Percentiles rank a stretch among this genome's conserved stretches.
Conservation (phyloP, 2,888 invertebrate genomes). For the Hanleya hanleyi region DNA sequence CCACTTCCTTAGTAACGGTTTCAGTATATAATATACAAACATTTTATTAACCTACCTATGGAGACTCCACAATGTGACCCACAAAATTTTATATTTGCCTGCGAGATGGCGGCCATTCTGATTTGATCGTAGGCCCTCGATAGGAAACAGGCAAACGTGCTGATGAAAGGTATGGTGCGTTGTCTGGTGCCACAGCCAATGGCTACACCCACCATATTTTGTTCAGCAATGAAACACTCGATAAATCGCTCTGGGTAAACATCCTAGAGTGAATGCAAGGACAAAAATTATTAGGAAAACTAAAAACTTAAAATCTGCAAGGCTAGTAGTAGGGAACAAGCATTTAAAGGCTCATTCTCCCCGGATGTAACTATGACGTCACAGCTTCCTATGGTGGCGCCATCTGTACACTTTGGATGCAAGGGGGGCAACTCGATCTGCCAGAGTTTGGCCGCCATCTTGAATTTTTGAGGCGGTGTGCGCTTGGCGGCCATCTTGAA, state of each 20-base stretch:
- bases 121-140: constrained; percentile 97
- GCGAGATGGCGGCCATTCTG: constrained; percentile 98
- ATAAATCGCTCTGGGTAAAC: constrained; percentile 82
- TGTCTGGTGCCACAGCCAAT: constrained; percentile 93
- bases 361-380: too few species aligned
- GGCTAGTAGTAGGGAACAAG: too few species aligned
- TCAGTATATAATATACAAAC: too few species aligned
- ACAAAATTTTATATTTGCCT: constrained; percentile 95
- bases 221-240: constrained; percentile 98
- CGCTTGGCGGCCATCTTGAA: too few species aligned
- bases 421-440: too few species aligned
- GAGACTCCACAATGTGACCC: constrained; percentile 97
- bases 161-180: constrained; percentile 92
- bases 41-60: constrained; percentile 39
- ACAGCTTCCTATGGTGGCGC: too few species aligned
- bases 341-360: too few species aligned
- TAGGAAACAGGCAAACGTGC: constrained; percentile 98
- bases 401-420: too few species aligned
- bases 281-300: background rate
- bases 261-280: constrained; percentile 36
- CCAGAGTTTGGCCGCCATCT: too few species aligned
- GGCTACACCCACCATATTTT: constrained; percentile 92
- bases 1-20: too few species aligned
- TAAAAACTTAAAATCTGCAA: background rate
- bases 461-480: too few species aligned